Percentiles rank a stretch among this genome's conserved stretches.
Conservation (phyloP, 2,797 vertebrate genomes). For the Simalia tracyae region DNA sequence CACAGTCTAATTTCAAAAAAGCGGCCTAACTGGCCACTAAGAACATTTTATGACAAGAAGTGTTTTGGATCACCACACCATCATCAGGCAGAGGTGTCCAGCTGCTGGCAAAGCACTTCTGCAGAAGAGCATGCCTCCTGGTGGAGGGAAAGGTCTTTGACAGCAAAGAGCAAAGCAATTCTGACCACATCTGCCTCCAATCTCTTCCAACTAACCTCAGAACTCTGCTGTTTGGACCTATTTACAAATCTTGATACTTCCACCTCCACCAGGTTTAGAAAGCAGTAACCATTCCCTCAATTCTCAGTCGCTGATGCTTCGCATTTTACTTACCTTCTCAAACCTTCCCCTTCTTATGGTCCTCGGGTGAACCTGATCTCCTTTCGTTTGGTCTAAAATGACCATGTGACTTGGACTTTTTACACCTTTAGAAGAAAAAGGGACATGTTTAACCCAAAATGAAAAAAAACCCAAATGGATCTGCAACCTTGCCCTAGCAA, state of each 20-base stretch:
- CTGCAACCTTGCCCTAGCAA: not conserved
- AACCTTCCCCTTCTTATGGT: conserved; percentile 86
- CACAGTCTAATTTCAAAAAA: not conserved
- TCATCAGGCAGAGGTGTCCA: not conserved
- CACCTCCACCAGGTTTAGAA: not conserved
- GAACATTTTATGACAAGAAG: not conserved
- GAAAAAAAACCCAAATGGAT: not conserved
- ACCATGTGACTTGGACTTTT: conserved; percentile 89
- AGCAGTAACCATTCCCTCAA: not conserved
- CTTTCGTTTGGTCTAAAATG: conserved; percentile 82
- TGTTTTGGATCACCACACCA: too few relatives aligned
- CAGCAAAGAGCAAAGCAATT: not conserved
- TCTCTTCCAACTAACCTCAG: too few relatives aligned
- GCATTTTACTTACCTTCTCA: conserved; percentile 83
- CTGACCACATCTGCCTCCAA: not conserved
- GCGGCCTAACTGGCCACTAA: not conserved
- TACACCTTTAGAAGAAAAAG: conserved; percentile 70
- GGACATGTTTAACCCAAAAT: not conserved
- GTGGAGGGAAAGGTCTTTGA: not conserved
- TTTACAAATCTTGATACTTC: not conserved
- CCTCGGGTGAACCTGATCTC: conserved; percentile 79
- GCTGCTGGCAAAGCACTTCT: not conserved
- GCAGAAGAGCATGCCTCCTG: not conserved
- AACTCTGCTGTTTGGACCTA: not conserved
- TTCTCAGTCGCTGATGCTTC: not conserved